Evolutionary conservation across 2,888 invertebrate species (phyloP), one percentile per base, ranked within the genome.

Genomic region (Spicauda simplicius): DNA sequence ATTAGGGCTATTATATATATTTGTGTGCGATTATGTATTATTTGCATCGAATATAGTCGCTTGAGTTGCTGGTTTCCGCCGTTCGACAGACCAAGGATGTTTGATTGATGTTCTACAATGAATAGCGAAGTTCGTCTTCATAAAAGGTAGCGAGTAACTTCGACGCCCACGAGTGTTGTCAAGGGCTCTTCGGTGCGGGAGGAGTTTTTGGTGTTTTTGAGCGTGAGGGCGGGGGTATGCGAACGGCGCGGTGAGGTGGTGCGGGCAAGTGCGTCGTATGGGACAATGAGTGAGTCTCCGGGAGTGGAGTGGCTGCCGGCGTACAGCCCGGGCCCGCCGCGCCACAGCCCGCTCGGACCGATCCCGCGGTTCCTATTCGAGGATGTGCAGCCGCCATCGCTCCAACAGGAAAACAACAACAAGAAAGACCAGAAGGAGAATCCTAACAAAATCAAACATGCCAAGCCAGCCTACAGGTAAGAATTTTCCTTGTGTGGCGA

Each of bases 401-500:
- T 90, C 68, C 84, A 85, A 72, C 89, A 87, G 78, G 91, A 92
- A 77, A 93, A 93, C 76, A 93, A 93, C 76, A 92, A 91, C 80
- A 91, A 91, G 82, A 90, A 91, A 74, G 91, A 90, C 64, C 88
- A 86, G 73, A 90, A 91, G 75, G 91, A 91, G 77, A 90, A 88
- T 72, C 79, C 86, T 63, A 92, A 90, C 76, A 91, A 90, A 84
- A 91, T 90, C 73, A 93, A 94, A 80, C 94, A 94, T 76, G 93
- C 94, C 5, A 94, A 94, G 79, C 94, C 94, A 72, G 94, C 94
- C 8, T 94, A 94, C 86, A 94, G 94, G 94, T 94, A 90, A 75
- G 58, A 69, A 66, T 69, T 72, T 79, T 81, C 83, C 80, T 82
- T 77, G 77, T 66, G 66, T 66, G 76, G 72, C 76, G 74, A 73